Evolutionary conservation across 2,797 vertebrate species (phyloP).

Genomic region (Crossoptilon crossoptilon): DNA sequence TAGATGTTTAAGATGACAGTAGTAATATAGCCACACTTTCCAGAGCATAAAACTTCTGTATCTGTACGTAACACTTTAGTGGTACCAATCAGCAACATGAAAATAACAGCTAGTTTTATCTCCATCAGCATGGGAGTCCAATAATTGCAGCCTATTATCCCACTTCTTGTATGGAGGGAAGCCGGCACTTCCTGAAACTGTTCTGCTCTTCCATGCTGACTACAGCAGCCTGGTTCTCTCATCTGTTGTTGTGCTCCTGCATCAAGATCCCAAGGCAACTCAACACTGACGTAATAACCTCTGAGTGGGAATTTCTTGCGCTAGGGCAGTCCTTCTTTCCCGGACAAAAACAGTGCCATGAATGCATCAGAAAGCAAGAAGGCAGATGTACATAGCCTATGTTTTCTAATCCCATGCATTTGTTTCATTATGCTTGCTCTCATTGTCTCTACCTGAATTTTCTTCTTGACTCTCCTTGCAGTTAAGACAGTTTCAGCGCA

Average conservation of each 20-base stretch:
- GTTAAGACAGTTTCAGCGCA: not conserved
- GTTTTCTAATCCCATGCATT: not conserved
- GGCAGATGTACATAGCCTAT: accelerated
- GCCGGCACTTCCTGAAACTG: not conserved
- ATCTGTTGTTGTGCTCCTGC: not conserved
- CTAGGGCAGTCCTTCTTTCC: not conserved
- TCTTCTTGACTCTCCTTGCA: not conserved
- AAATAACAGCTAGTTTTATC: not conserved
- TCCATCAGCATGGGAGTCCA: not conserved
- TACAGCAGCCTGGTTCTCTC: not conserved
- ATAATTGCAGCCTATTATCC: not conserved
- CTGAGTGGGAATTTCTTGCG: not conserved
- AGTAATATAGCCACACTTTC: not conserved
- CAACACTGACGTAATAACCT: not conserved
- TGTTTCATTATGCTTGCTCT: not conserved
- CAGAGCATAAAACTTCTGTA: not conserved
- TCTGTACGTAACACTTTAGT: not conserved
- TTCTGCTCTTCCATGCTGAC: not conserved
- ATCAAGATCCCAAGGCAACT: not conserved
- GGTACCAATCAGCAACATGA: not conserved
- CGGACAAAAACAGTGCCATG: not conserved
- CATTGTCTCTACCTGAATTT: accelerated
- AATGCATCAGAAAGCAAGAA: not conserved
- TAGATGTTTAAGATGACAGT: not conserved
- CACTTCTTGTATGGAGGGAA: not conserved